These are phyloP conservation scores for Crotophaga sulcirostris DNA, from an alignment of 2,113 vertebrate species.

Conservation along the genomic window DNA sequence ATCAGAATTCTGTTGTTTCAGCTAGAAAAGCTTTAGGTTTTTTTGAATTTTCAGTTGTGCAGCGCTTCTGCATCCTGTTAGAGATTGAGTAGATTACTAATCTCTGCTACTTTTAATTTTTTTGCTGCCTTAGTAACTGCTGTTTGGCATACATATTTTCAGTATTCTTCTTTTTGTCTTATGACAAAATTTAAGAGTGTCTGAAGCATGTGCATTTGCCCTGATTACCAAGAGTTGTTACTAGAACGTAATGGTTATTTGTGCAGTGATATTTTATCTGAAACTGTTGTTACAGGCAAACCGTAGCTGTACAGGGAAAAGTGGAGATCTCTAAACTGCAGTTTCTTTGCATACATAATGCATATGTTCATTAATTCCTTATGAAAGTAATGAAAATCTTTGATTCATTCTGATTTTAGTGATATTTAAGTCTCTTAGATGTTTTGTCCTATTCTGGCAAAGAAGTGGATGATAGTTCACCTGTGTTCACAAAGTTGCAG, in stretches of 20 bases:
- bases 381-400: neutral
- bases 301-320: neutral
- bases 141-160: neutral
- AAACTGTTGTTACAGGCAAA: neutral
- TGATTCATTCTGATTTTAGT: neutral
- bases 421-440: neutral
- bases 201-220: neutral
- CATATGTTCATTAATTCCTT: neutral
- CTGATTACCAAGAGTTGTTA: neutral
- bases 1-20: neutral
- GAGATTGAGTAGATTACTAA: neutral
- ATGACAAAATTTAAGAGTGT: neutral
- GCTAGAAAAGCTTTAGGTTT: neutral
- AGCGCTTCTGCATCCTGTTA: neutral
- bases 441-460: neutral
- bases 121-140: neutral
- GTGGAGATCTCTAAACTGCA: neutral
- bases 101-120: neutral
- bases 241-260: neutral
- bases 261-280: neutral
- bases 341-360: neutral
- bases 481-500: neutral
- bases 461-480: neutral
- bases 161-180: neutral
- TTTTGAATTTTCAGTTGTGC: neutral